These are phyloP conservation scores for Oplegnathus fasciatus DNA, from an alignment of 2,113 vertebrate species.

Conservation along the genomic window DNA sequence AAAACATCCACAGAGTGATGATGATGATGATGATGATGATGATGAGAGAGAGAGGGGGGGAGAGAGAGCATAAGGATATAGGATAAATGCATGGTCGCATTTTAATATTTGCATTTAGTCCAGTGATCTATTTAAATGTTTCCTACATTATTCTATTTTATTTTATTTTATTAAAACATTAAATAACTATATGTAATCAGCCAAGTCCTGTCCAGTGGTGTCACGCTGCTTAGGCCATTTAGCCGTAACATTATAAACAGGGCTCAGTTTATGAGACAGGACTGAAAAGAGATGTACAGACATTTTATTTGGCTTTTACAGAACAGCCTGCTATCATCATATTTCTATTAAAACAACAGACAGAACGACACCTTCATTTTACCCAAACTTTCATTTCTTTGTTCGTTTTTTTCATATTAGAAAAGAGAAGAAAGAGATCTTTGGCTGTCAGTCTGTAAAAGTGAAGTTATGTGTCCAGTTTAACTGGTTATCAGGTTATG, in stretches of 20 bases:
- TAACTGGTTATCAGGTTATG: slow-evolving; percentile 6
- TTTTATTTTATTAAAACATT: background rate
- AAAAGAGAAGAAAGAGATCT: background rate
- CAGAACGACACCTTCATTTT: background rate
- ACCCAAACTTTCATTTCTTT: background rate
- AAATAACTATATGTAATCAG: background rate
- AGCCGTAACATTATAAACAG: background rate
- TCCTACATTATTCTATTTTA: background rate
- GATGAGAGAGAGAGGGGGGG: background rate
- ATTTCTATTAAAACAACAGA: background rate
- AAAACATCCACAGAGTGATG: slow-evolving; percentile 40
- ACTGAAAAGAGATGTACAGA: background rate
- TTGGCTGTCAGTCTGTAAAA: background rate
- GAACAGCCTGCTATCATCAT: background rate
- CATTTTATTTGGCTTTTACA: background rate
- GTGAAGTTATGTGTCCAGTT: slow-evolving; percentile 22
- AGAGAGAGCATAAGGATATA: background rate
- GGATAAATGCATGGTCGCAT: background rate
- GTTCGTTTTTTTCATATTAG: background rate
- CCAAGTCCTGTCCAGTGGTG: background rate
- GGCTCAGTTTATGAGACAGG: background rate
- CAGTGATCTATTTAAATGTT: background rate
- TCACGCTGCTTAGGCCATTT: background rate
- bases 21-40: slow-evolving; percentile 10
- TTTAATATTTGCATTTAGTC: background rate